Percentiles rank a stretch among this genome's conserved stretches.
phyloP scores from a whole-genome alignment of 2,797 vertebrate genomes.

The Rhodeus uyekii region DNA sequence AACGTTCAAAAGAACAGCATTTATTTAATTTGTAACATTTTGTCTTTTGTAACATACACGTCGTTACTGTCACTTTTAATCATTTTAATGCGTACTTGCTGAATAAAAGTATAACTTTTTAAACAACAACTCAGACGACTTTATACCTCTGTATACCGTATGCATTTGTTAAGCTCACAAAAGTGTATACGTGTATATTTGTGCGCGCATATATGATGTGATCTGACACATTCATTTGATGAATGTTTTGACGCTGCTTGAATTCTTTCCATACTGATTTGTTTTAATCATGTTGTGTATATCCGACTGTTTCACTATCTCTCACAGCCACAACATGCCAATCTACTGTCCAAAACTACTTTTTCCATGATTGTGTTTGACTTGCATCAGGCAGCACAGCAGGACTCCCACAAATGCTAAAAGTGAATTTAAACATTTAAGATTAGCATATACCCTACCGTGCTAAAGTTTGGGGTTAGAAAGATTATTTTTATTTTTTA shows the following conservation, averaged over 20 bases:
- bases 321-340: constrained; percentile 2
- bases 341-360: neutral
- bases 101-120: neutral
- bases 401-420: neutral
- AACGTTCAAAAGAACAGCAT: neutral
- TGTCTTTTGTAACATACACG: neutral
- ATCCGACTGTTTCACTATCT: constrained; percentile 12
- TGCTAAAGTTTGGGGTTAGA: neutral
- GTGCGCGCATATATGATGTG: neutral
- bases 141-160: neutral
- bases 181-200: neutral
- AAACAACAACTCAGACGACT: neutral
- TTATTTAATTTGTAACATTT: neutral
- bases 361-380: neutral
- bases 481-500: neutral
- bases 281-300: constrained; percentile 9
- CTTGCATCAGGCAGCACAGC: neutral
- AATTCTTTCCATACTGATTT: constrained; percentile 6
- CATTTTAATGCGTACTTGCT: neutral
- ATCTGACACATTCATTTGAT: neutral
- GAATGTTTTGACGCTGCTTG: neutral
- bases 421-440: neutral
- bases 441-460: neutral
- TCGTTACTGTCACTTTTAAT: neutral
- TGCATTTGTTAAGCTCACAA: neutral